Base-by-base conservation (phyloP, 1,140 invertebrate genomes). In the Coptotermes formosanus region DNA sequence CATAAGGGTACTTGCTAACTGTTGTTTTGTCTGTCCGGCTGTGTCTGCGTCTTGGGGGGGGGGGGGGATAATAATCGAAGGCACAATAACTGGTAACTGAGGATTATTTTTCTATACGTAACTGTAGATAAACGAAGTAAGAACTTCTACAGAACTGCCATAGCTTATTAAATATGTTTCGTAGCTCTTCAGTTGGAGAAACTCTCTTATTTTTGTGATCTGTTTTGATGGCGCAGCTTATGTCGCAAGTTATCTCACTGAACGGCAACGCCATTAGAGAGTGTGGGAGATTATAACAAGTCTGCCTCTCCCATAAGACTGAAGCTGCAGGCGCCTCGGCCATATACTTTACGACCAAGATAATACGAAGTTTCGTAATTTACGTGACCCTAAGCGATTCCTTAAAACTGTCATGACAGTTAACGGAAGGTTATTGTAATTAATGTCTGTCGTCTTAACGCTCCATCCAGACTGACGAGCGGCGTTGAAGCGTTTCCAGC, bases 391-490 rank as follows among this genome's bases (percentile, higher is more conserved):
- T 30, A 75, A 30, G 14, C 64, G 64, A 75, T 25, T n/a, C 25
- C n/a, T 75, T n/a, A 75, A 75, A 75, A 75, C 25, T 21, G 59
- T 64, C 59, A 19, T 75, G 64, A 75, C 64, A 75, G 64, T 75
- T 75, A 75, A 75, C 64, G 64, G 64, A 25, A 75, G 64, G 30
- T 75, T 75, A 75, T 75, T 75, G 64, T n/a, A 75, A 75, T 75
- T n/a, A 75, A 30, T 75, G 64, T 30, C 64, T 75, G 64, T 30
- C 64, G 64, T n/a, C 64, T 75, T 75, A 75, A 75, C 64, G n/a
- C 25, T 12, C 3, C 30, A 75, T 75, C 25, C 64, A n/a, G 64
- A 75, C 11, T 75, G 64, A 30, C n/a, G 64, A 30, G 64, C 4
- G 64, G 14, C 25, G 25, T 11, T 8, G n/a, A 75, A 25, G n/a